phyloP scores from a whole-genome alignment of 2,113 vertebrate genomes.

The Cinclus mexicanus region DNA sequence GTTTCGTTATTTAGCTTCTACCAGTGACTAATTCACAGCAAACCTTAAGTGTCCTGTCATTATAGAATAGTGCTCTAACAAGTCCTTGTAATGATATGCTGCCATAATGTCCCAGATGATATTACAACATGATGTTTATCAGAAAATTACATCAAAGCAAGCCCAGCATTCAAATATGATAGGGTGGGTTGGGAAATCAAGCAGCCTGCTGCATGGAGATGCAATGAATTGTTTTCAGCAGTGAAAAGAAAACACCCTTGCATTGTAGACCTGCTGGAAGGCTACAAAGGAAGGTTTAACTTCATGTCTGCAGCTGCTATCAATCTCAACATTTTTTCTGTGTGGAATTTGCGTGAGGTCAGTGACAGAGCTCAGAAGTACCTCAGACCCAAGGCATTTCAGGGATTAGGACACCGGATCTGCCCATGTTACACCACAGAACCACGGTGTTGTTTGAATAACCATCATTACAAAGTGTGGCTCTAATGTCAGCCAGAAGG shows the following conservation, averaged over 20 bases:
- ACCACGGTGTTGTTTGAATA: neutral
- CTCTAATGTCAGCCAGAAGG: rapidly evolving
- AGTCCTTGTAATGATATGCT: neutral
- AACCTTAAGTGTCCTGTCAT: neutral
- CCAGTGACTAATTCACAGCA: conserved; percentile 38
- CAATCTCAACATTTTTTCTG: neutral
- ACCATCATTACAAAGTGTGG: rapidly evolving
- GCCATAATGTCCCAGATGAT: neutral
- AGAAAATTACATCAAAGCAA: neutral
- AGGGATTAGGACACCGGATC: neutral
- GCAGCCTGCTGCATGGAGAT: neutral
- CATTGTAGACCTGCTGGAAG: neutral
- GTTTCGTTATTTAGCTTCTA: neutral
- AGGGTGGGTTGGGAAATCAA: neutral
- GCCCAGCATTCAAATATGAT: neutral
- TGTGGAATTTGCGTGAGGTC: neutral
- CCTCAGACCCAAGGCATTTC: neutral
- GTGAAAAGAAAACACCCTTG: neutral
- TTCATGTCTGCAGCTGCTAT: neutral
- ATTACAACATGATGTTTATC: neutral
- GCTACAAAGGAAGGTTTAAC: neutral
- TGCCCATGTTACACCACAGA: neutral
- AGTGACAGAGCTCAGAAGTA: neutral
- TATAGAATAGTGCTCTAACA: neutral
- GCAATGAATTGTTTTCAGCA: neutral